phyloP scores from a whole-genome alignment of 1,140 invertebrate genomes.

The Drosophila nigromelanica region DNA sequence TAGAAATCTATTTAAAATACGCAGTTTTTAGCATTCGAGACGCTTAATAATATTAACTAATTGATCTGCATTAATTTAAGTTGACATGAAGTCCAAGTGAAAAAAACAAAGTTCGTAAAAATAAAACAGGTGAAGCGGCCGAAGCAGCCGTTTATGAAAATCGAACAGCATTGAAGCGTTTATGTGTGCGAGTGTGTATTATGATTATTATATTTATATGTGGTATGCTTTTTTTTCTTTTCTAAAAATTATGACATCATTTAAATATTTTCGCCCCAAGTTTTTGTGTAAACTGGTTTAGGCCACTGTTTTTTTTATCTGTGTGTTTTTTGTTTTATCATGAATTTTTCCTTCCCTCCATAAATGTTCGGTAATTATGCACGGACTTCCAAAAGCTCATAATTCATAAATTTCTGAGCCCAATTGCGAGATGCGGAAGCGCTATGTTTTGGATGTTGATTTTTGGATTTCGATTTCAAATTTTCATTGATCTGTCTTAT shows the following conservation, averaged over 20 bases:
- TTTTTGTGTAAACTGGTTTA: constrained; percentile 74
- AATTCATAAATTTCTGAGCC: constrained; percentile 76
- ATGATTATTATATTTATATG: constrained; percentile 70
- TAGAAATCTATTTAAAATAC: constrained; percentile 52
- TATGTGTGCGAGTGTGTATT: constrained; percentile 52
- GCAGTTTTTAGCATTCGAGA: constrained; percentile 55
- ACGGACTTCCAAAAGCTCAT: constrained; percentile 66
- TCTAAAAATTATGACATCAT: constrained; percentile 80
- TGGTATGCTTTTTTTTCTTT: constrained; percentile 13
- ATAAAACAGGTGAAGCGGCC: constrained; percentile 44
- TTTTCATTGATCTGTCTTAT: constrained; percentile 50
- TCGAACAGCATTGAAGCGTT: constrained; percentile 40
- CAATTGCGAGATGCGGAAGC: constrained; percentile 73
- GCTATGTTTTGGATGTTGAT: constrained; percentile 5
- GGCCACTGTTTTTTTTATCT: constrained; percentile 40
- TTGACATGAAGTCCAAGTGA: constrained; percentile 47
- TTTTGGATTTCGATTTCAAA: constrained; percentile 34
- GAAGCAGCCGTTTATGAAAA: constrained; percentile 59
- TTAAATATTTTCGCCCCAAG: constrained; percentile 77
- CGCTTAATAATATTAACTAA: constrained; percentile 80
- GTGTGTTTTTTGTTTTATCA: constrained; percentile 32
- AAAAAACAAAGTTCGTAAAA: constrained; percentile 25
- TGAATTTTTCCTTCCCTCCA: constrained; percentile 29
- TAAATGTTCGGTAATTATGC: constrained; percentile 64
- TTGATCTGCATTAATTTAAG: constrained; percentile 81